A percentile compares a stretch with the other conserved stretches of the same genome.
These are phyloP conservation scores for Perca flavescens DNA, from an alignment of 2,113 vertebrate species.

Conservation along the genomic window DNA sequence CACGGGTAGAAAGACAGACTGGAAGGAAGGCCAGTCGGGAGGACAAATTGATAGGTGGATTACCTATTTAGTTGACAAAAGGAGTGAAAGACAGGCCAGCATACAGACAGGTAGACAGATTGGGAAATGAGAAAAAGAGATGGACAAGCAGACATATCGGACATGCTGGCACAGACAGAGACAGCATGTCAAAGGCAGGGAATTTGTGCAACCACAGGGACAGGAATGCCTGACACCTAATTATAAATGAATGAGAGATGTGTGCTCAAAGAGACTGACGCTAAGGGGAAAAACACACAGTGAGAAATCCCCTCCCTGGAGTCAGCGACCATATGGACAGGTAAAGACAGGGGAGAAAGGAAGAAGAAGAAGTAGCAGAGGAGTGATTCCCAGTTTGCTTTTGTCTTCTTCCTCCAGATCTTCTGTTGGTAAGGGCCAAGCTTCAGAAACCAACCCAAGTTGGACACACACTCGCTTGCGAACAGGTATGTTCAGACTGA, in stretches of 20 bases:
- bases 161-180: constrained; percentile 42
- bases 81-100: constrained; percentile 42
- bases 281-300: constrained; percentile 40
- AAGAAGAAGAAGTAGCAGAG: constrained; percentile 5
- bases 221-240: constrained; percentile 67
- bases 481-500: constrained; percentile 49
- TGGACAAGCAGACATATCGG: constrained; percentile 40
- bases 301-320: constrained; percentile 52
- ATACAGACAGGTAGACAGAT: constrained; percentile 53
- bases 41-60: constrained; percentile 41
- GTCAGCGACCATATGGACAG: constrained; percentile 66
- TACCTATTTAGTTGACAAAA: constrained; percentile 55
- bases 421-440: constrained; percentile 24
- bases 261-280: constrained; percentile 49
- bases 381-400: constrained; percentile 53
- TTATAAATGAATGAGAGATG: constrained; percentile 77
- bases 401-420: constrained; percentile 66
- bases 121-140: constrained; percentile 29
- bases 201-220: constrained; percentile 48
- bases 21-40: constrained; percentile 4
- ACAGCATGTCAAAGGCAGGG: constrained; percentile 42
- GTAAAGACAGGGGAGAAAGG: constrained; percentile 32
- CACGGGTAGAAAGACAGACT: background rate
- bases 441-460: constrained; percentile 58
- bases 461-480: constrained; percentile 10